Evolutionary conservation across 2,797 vertebrate genomes (phyloP).

Genomic region (Xiphorhynchus erythropygius): DNA sequence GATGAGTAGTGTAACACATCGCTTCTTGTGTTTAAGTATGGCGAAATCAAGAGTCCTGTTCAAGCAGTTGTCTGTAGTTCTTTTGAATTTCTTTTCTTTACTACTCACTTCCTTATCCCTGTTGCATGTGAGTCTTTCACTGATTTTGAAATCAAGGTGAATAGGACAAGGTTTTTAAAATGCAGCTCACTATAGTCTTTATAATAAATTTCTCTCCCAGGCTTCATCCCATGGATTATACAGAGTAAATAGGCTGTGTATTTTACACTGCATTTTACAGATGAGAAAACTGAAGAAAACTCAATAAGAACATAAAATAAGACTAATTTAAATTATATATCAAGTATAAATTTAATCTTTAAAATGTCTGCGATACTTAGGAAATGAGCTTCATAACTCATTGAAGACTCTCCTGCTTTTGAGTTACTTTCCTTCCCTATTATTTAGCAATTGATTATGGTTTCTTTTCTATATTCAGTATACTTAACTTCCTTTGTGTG

Average conservation of each 20-base stretch:
- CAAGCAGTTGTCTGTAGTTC: neutral
- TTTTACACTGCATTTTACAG: neutral
- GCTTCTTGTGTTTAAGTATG: neutral
- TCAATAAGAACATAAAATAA: constrained; percentile 49
- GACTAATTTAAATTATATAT: constrained; percentile 59
- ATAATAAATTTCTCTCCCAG: constrained; percentile 35
- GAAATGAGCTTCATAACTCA: constrained; percentile 57
- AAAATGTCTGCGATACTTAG: constrained; percentile 42
- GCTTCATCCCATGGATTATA: constrained; percentile 30
- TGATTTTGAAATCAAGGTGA: constrained; percentile 31
- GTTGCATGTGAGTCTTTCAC: neutral
- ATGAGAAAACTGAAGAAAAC: constrained; percentile 32
- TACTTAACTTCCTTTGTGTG: neutral
- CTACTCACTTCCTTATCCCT: neutral
- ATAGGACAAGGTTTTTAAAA: constrained; percentile 1
- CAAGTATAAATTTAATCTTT: constrained; percentile 59
- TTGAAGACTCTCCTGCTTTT: neutral
- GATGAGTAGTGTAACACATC: neutral
- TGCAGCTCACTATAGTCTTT: neutral
- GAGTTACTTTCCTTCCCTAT: constrained; percentile 44
- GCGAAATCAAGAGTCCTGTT: neutral
- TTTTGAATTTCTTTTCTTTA: neutral
- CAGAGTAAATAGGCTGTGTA: neutral
- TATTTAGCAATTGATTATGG: constrained; percentile 20
- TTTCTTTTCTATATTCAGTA: constrained; percentile 18